A percentile compares a stretch with the other conserved stretches of the same genome.
Conservation (phyloP, 1,140 invertebrate species). For the Xylocopa sonorina region DNA sequence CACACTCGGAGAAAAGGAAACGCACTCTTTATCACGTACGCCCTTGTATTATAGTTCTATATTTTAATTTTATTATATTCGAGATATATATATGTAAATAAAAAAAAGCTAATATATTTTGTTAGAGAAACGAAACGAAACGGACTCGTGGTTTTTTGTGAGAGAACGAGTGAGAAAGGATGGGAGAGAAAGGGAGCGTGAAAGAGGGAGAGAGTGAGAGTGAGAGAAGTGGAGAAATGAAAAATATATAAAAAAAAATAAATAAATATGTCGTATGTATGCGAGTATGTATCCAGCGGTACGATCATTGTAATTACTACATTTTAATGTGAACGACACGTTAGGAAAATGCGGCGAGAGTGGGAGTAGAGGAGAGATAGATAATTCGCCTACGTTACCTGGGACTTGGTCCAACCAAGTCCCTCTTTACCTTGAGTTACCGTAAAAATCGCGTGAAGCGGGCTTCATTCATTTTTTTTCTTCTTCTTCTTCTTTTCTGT, state of each 20-base stretch:
- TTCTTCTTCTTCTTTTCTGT: slow-evolving; percentile 59
- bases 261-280: slow-evolving; percentile 29
- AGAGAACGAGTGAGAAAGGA: slow-evolving; percentile 22
- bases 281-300: slow-evolving; percentile 40
- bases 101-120: slow-evolving; percentile 80
- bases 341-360: slow-evolving; percentile 23
- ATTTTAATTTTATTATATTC: slow-evolving; percentile 71
- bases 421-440: slow-evolving; percentile 66
- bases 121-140: slow-evolving; percentile 64
- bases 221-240: not conserved
- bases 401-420: slow-evolving; percentile 50
- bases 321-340: slow-evolving; percentile 50
- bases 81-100: slow-evolving; percentile 74
- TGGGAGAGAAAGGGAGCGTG: slow-evolving; percentile 33
- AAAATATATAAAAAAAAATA: too few species aligned
- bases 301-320: slow-evolving; percentile 53
- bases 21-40: slow-evolving; percentile 54
- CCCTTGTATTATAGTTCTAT: slow-evolving; percentile 75
- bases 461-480: slow-evolving; percentile 68
- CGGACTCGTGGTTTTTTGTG: slow-evolving; percentile 39
- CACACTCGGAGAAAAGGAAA: slow-evolving; percentile 31
- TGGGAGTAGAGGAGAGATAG: slow-evolving; percentile 17
- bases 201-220: slow-evolving; percentile 1
- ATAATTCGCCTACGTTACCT: slow-evolving; percentile 60
- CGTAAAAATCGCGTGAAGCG: slow-evolving; percentile 73